A percentile compares a stretch with the other conserved stretches of the same genome.
Conservation (phyloP, 2,113 vertebrate genomes). For the Tyto alba region DNA sequence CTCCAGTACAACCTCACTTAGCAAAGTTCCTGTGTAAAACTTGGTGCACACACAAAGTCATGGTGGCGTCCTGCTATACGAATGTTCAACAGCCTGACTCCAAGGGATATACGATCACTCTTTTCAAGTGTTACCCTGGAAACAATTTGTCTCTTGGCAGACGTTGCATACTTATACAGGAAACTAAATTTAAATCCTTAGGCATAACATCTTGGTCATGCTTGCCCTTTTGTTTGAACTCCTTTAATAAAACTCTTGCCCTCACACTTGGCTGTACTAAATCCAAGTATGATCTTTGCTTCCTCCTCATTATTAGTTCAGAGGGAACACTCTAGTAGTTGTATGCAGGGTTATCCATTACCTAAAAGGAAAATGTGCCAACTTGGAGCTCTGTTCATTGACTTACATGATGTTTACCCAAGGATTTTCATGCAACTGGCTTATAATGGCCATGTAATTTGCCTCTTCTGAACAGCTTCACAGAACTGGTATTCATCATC, state of each 20-base stretch:
- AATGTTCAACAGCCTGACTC: constrained; percentile 7
- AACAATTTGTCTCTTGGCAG: constrained; percentile 71
- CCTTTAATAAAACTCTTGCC: constrained; percentile 67
- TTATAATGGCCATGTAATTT: constrained; percentile 66
- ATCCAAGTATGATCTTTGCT: constrained; percentile 69
- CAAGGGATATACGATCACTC: constrained; percentile 44
- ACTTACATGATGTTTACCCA: constrained; percentile 66
- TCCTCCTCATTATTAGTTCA: constrained; percentile 68
- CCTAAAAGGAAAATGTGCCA: constrained; percentile 60
- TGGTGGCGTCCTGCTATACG: background rate
- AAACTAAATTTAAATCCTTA: constrained; percentile 71
- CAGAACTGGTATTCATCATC: constrained; percentile 45
- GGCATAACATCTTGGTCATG: constrained; percentile 68
- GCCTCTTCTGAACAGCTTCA: constrained; percentile 45
- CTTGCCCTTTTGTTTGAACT: constrained; percentile 69
- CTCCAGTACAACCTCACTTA: background rate
- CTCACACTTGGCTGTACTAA: constrained; percentile 68
- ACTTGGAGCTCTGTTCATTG: constrained; percentile 54
- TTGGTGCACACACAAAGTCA: background rate
- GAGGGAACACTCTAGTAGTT: constrained; percentile 59
- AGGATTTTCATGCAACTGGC: constrained; percentile 63
- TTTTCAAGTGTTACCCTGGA: constrained; percentile 65
- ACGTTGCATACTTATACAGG: constrained; percentile 32
- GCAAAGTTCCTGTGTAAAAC: background rate
- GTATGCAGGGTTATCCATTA: constrained; percentile 60